Evolutionary conservation across 2,113 vertebrate genomes (phyloP).

Genomic region (Otis tarda): DNA sequence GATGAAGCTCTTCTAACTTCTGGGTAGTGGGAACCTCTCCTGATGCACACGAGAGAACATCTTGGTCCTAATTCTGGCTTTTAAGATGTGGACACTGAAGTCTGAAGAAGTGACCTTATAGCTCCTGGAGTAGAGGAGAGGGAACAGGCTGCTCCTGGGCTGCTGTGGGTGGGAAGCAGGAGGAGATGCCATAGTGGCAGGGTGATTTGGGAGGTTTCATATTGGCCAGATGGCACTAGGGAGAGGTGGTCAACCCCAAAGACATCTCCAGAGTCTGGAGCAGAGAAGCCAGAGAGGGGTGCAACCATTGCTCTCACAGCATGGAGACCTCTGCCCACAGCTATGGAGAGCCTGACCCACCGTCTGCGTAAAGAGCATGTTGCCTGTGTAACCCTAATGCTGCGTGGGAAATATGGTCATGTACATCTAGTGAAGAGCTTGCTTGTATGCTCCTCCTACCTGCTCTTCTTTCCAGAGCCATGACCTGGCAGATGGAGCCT

Average conservation of each 20-base stretch:
- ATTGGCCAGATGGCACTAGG: no score
- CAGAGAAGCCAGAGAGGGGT: neutral
- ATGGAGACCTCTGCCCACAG: fast-evolving
- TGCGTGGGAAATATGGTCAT: fast-evolving
- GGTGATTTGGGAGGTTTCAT: no score
- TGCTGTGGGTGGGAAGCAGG: neutral
- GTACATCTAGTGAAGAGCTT: neutral
- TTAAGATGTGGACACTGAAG: neutral
- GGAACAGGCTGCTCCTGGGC: neutral
- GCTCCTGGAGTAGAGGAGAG: neutral
- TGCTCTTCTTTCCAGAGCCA: neutral
- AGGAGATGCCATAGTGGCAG: neutral
- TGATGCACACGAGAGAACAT: fast-evolving
- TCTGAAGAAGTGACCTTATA: neutral
- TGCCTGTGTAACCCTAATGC: neutral
- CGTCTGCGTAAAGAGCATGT: fast-evolving
- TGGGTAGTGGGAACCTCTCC: neutral
- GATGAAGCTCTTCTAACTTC: neutral
- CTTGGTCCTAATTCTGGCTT: no score
- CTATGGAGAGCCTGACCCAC: neutral
- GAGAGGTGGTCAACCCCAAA: neutral
- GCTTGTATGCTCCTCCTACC: neutral
- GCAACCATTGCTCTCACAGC: neutral
- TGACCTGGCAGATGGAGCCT: neutral
- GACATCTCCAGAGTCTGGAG: neutral